phyloP scores from a whole-genome alignment of 2,113 vertebrate species.

The Marcusenius ussheri region DNA sequence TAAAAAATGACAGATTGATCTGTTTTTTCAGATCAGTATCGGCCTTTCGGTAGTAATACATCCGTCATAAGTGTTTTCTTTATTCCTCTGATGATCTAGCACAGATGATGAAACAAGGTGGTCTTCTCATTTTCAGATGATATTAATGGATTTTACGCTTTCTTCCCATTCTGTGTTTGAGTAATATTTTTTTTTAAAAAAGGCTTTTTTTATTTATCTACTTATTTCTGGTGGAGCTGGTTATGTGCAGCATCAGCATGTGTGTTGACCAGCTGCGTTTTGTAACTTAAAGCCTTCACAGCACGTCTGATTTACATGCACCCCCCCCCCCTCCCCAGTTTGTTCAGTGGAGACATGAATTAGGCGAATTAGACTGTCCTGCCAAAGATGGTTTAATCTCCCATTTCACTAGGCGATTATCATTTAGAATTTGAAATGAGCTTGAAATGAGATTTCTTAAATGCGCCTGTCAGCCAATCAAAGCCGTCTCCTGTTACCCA shows the following conservation, averaged over 20 bases:
- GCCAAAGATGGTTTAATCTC: not conserved
- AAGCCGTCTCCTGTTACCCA: not conserved
- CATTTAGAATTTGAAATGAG: conserved; percentile 10
- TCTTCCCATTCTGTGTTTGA: not conserved
- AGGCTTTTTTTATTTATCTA: not conserved
- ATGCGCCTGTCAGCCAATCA: conserved; percentile 19
- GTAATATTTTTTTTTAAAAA: not conserved
- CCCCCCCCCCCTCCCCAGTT: not conserved
- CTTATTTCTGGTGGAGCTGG: not conserved
- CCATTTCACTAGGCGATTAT: not conserved
- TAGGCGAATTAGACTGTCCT: not conserved
- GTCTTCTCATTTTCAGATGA: not conserved
- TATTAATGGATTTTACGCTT: not conserved
- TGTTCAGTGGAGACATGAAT: not conserved
- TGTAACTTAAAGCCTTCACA: not conserved
- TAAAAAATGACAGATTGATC: not conserved
- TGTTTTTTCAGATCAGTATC: not conserved
- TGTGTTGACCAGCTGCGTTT: not conserved
- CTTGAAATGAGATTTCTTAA: not conserved
- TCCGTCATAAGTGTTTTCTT: not conserved
- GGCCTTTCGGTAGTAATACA: not conserved
- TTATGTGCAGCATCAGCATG: not conserved
- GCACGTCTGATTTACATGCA: no score
- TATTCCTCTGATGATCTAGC: not conserved
- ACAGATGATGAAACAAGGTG: not conserved